A percentile compares a stretch with the other conserved stretches of the same genome.
These are phyloP conservation scores for Caenorhabditis wallacei DNA, from an alignment of 2,888 invertebrate species.

Conservation along the genomic window DNA sequence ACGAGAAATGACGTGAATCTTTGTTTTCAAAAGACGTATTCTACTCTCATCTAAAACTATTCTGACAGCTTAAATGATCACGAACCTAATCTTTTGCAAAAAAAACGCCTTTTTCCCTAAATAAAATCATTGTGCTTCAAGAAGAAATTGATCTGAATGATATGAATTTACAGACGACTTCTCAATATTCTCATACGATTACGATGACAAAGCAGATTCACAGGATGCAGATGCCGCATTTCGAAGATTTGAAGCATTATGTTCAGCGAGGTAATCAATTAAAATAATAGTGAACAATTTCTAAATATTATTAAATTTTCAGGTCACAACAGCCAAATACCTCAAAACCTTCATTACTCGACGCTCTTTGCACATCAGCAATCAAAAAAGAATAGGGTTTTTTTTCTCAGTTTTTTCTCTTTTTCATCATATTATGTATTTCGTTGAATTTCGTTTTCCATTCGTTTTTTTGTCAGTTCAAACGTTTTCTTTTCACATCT, in stretches of 20 bases:
- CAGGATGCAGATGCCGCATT: constrained; percentile 47
- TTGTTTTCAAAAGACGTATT: constrained; percentile 8
- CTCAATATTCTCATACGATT: constrained; percentile 55
- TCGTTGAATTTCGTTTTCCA: constrained; percentile 38
- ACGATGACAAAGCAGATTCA: constrained; percentile 52
- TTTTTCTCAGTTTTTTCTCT: constrained; percentile 42
- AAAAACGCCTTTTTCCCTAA: background rate
- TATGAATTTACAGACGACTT: constrained; percentile 56
- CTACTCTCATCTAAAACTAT: constrained; percentile 5
- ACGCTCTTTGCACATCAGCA: constrained; percentile 61
- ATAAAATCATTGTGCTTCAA: constrained; percentile 24
- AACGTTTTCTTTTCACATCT: background rate
- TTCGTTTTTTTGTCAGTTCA: constrained; percentile 23
- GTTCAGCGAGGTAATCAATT: constrained; percentile 40
- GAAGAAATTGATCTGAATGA: background rate
- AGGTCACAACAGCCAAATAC: constrained; percentile 50
- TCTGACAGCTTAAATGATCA: constrained; percentile 34
- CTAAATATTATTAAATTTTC: constrained; percentile 11
- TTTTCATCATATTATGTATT: constrained; percentile 53
- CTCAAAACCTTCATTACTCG: constrained; percentile 54
- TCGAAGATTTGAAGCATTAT: constrained; percentile 54
- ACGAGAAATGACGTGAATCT: constrained; percentile 17
- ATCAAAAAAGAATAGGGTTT: constrained; percentile 63
- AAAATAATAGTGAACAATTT: too few species aligned
- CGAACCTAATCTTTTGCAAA: constrained; percentile 15